Evolutionary conservation across 2,888 invertebrate species (phyloP), one percentile per base, ranked within the genome.

Genomic region (Crepidodera aurea): DNA sequence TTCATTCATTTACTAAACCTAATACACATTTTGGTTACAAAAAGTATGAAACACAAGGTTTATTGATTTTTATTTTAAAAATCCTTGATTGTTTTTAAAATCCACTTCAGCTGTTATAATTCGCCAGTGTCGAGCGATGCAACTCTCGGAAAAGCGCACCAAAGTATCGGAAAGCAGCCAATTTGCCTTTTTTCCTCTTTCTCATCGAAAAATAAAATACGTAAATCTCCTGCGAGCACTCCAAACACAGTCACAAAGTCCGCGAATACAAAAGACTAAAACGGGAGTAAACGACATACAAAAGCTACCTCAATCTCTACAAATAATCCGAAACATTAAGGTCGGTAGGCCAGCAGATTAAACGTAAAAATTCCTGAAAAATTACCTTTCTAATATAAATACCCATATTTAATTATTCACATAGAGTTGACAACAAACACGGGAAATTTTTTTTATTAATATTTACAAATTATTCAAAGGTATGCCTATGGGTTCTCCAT

Each of bases 181-280:
- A 44, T 44, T 44, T 42, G 7, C 16, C 19, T 42, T 42, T 42
- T 42, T 44, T 22, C 6, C 4, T 22, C 22, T 13, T 19, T 44
- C 13, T n/a, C 19, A 19, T 19, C 8, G 22, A 44, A 44, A 44
- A 19, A 44, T 44, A 44, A 44, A 19, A 13, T 13, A 25, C 44
- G 44, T 25, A 44, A 44, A 44, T 44, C 44, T 25, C 44, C 22
- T n/a, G 22, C 44, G 44, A 22, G 44, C 25, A 44, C 44, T 44
- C 13, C 44, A 44, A 44, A 44, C 13, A 44, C 44, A 44, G 13
- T 22, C 25, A n/a, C 44, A 44, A 22, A 44, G 22, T 44, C 22
- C 19, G n/a, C 10, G 22, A 19, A 13, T 22, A 44, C 44, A 44
- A 44, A 44, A 22, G 44, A 19, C 44, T 25, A 25, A 44, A 44